A percentile compares a stretch with the other conserved stretches of the same genome.
phyloP scores from a whole-genome alignment of 2,888 invertebrate species.

The Parnassius mnemosyne region DNA sequence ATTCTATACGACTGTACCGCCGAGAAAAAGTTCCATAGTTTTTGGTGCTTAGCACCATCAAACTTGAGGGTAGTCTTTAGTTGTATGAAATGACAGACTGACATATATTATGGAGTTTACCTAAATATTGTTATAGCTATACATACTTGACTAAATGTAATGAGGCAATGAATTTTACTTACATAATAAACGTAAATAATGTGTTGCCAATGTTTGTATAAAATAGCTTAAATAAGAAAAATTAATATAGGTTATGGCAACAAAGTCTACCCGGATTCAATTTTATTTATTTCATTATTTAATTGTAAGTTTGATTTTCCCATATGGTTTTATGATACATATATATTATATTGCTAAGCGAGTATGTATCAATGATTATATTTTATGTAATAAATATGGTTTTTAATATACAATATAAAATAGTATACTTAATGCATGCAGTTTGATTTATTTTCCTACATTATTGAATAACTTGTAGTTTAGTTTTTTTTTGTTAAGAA shows the following conservation, averaged over 20 bases:
- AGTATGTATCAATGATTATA: conserved; percentile 10
- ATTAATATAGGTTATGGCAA: background rate
- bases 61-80: conserved; percentile 1
- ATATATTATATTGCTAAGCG: background rate
- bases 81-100: background rate
- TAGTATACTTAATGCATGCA: conserved; percentile 7
- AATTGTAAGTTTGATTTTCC: conserved; percentile 10
- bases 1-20: conserved; percentile 7
- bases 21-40: conserved; percentile 7
- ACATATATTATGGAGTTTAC: background rate
- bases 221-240: background rate
- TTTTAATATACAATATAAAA: conserved; percentile 16
- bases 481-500: no score
- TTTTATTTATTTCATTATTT: conserved; percentile 16
- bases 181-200: background rate
- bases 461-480: no score
- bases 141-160: background rate
- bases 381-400: conserved; percentile 23
- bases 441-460: conserved; percentile 6
- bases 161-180: background rate
- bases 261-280: conserved; percentile 2
- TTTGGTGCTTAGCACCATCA: background rate
- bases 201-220: background rate
- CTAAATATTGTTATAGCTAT: background rate
- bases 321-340: conserved; percentile 7